A percentile compares a stretch with the other conserved stretches of the same genome.
Evolutionary conservation across 2,113 vertebrate species (phyloP).

Genomic region (Speoplatyrhinus poulsoni): DNA sequence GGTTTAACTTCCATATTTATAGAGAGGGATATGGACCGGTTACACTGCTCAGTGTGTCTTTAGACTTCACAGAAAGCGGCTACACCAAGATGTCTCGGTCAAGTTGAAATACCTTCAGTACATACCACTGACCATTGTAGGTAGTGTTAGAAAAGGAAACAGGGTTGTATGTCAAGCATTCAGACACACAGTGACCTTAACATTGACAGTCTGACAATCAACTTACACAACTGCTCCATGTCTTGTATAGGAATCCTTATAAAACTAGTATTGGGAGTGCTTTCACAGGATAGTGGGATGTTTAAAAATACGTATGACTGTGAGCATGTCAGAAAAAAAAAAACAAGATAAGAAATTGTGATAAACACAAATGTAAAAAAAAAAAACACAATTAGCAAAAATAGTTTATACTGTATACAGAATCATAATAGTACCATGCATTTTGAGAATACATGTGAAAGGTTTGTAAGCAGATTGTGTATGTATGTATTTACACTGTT

Average conservation of each 20-base stretch:
- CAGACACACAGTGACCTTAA: background rate
- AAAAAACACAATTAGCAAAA: too few species aligned
- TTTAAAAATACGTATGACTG: background rate
- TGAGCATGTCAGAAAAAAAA: too few species aligned
- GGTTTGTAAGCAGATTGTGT: constrained; percentile 13
- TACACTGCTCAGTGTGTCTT: constrained; percentile 60
- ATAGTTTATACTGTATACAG: background rate
- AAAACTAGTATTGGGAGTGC: background rate
- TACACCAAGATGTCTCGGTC: constrained; percentile 47
- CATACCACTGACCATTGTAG: background rate
- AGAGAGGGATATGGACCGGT: constrained; percentile 64
- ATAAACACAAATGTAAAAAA: too few species aligned
- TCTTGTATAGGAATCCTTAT: background rate
- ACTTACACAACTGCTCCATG: background rate
- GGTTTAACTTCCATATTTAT: constrained; percentile 63
- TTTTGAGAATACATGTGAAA: constrained; percentile 5
- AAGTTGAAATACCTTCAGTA: too few species aligned
- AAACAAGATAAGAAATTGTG: too few species aligned
- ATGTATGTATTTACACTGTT: constrained; percentile 1
- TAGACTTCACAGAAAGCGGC: constrained; percentile 60
- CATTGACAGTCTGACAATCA: background rate
- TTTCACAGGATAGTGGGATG: background rate
- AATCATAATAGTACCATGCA: background rate
- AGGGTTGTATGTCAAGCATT: constrained; percentile 1
- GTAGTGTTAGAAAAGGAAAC: background rate